These are phyloP conservation scores for Lissocephala sabroskyi DNA, from an alignment of 2,888 invertebrate genomes.

Conservation along the genomic window DNA sequence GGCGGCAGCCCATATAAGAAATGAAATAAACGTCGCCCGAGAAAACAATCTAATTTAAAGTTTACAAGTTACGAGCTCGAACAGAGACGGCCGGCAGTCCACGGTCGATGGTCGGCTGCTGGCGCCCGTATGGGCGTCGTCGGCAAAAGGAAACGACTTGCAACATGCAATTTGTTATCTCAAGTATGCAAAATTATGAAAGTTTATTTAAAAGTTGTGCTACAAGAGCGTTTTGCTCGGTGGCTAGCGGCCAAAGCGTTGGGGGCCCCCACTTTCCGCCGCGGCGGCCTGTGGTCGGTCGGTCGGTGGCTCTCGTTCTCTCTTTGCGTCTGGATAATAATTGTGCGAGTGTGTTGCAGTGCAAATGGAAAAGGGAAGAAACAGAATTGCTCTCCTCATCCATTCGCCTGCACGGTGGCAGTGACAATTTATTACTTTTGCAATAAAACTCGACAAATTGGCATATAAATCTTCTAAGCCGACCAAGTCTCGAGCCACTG, in stretches of 20 bases:
- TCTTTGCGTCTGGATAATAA: conserved; percentile 56
- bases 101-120: not conserved
- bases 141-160: conserved; percentile 37
- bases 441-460: conserved; percentile 65
- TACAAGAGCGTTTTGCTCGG: conserved; percentile 43
- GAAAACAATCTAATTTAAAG: conserved; percentile 60
- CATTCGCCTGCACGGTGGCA: conserved; percentile 32
- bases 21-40: not conserved
- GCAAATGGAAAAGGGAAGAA: conserved; percentile 18
- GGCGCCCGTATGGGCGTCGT: not conserved
- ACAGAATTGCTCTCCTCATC: conserved; percentile 6
- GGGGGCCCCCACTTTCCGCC: too few species aligned
- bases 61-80: conserved; percentile 35
- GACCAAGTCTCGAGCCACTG: not conserved
- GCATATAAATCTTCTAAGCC: conserved; percentile 44
- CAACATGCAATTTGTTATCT: conserved; percentile 62
- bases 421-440: conserved; percentile 64
- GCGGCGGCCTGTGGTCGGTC: too few species aligned
- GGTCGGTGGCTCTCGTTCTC: too few species aligned
- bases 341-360: conserved; percentile 37
- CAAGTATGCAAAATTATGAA: conserved; percentile 61
- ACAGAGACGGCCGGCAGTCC: conserved; percentile 26
- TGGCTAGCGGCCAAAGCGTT: not conserved
- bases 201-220: conserved; percentile 59
- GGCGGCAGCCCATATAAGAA: too few species aligned